These are phyloP conservation scores for Gerris buenoi DNA, from an alignment of 1,140 invertebrate genomes.

Conservation along the genomic window DNA sequence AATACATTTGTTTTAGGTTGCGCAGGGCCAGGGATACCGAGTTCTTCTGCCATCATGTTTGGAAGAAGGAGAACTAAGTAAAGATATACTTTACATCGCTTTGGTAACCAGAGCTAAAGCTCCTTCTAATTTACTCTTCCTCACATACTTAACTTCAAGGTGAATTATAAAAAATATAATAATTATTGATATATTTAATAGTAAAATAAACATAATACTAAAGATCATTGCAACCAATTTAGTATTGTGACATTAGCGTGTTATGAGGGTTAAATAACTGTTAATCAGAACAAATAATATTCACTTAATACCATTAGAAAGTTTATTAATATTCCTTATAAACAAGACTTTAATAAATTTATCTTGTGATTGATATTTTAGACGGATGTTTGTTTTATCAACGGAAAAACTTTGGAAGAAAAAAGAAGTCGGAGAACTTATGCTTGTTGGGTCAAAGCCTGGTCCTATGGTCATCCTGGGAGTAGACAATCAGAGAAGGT, in stretches of 20 bases:
- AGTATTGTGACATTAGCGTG: no score
- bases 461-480: constrained; percentile 18
- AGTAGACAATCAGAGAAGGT: constrained; percentile 8
- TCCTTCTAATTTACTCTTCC: constrained; percentile 29
- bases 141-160: constrained; percentile 34
- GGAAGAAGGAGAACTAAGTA: constrained; percentile 26
- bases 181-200: no score
- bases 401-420: constrained; percentile 23
- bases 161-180: no score
- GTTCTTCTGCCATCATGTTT: constrained; percentile 38
- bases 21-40: constrained; percentile 29
- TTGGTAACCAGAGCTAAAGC: constrained; percentile 33
- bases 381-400: constrained; percentile 11
- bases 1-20: no score
- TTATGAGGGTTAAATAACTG: constrained; percentile 37
- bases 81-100: constrained; percentile 42
- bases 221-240: no score
- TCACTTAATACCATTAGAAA: neutral
- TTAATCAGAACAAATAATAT: constrained; percentile 27
- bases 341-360: neutral
- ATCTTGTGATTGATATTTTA: neutral
- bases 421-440: constrained; percentile 5
- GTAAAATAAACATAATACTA: no score
- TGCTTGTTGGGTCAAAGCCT: constrained; percentile 16
- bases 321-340: neutral